A percentile compares a stretch with the other conserved stretches of the same genome.
Evolutionary conservation across 2,888 invertebrate species (phyloP).

Genomic region (Mamestra brassicae): DNA sequence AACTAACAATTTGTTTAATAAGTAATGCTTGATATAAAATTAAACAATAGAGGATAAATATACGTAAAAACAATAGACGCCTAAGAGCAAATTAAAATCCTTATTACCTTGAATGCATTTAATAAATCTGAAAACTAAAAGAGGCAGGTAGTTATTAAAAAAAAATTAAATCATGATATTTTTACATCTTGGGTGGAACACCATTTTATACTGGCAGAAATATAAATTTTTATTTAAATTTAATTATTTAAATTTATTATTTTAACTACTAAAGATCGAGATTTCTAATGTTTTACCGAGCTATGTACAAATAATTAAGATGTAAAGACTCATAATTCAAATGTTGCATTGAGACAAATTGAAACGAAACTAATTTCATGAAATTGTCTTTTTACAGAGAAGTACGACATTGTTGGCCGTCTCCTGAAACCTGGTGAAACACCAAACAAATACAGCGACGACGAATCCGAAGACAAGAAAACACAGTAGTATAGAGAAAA

Average conservation of each 20-base stretch:
- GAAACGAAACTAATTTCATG: neutral
- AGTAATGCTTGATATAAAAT: neutral
- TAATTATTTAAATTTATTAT: too few species aligned
- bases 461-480: constrained; percentile 85
- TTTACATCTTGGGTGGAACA: neutral
- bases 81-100: constrained; percentile 1
- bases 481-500: constrained; percentile 72
- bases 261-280: too few species aligned
- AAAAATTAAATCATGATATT: neutral
- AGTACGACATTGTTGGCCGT: constrained; percentile 86
- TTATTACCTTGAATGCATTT: neutral
- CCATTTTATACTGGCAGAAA: neutral
- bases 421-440: constrained; percentile 86
- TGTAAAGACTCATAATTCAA: too few species aligned
- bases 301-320: too few species aligned
- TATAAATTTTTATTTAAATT: neutral
- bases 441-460: constrained; percentile 83
- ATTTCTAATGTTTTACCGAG: too few species aligned
- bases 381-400: constrained; percentile 78
- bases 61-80: neutral
- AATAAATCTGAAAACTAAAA: neutral
- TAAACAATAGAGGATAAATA: constrained; percentile 13
- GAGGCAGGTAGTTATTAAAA: neutral
- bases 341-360: too few species aligned
- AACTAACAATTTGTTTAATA: neutral